Evolutionary conservation across 2,797 vertebrate species (phyloP), one percentile per base, ranked within the genome.

Genomic region (Sciurus vulgaris): DNA sequence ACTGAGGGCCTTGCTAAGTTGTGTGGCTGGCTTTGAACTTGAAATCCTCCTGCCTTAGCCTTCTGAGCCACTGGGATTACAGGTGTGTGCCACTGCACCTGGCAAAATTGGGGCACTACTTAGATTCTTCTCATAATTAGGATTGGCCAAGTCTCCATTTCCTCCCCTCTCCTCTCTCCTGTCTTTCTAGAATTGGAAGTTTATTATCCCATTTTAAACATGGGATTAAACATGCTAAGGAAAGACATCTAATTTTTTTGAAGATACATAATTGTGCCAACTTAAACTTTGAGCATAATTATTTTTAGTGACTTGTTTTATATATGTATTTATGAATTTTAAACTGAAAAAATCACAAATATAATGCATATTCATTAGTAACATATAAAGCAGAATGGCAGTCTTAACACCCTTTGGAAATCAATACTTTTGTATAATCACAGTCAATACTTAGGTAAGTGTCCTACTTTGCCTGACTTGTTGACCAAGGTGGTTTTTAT

Each of bases 241-340:
- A 35, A 78, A 82, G 38, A 26, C 56, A 54, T 78, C 70, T 67
- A 47, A 59, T 78, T 38, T 86, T 85, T 92, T 72, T 82, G n/a
- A 85, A 88, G 72, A 65, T 59, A 56, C 24, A 83, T 89, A 26
- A 63, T 56, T 56, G 54, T 56, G 54, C 7, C 63, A 82, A 54
- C 8, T 30, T 88, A 88, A 92, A 54, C 28, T 15, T 67, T 85
- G 44, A 38, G 12, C 38, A 92, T 13, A 91, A n/a, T 49, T 79
- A 44, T 61, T 89, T 90, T 93, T 79, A 96, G 33, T 92, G 77
- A 35, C 8, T 90, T 81, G 41, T 74, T 78, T 86, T 90, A 17
- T 3, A 12, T 81, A 44, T 17, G 4, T 92, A 35, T 51, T 77
- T 87, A 38, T 47, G 49, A 73, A 44, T 89, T 91, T 77, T 61